Percentiles rank a stretch among this genome's conserved stretches.
These are phyloP conservation scores for Archivesica marissinica DNA, from an alignment of 1,140 invertebrate species.

Conservation along the genomic window DNA sequence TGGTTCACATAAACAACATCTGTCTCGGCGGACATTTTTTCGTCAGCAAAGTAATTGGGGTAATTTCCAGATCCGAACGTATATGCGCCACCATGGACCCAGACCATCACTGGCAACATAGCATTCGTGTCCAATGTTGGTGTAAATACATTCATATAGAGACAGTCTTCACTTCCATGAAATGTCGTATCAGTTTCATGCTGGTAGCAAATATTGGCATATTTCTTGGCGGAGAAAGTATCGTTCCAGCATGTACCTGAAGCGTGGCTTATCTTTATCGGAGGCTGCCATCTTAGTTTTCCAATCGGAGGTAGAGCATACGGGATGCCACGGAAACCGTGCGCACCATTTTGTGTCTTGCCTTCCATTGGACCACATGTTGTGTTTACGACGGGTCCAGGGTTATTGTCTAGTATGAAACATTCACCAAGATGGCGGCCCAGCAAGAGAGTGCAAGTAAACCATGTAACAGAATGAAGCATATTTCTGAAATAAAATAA, in stretches of 20 bases:
- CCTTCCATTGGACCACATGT: slow-evolving; percentile 36
- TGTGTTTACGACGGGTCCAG: slow-evolving; percentile 6
- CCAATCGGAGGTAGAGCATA: slow-evolving; percentile 38
- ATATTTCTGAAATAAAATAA: not conserved
- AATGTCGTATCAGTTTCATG: slow-evolving; percentile 15
- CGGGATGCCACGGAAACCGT: slow-evolving; percentile 39
- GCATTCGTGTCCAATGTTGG: slow-evolving; percentile 64
- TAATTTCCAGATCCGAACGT: not conserved
- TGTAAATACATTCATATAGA: slow-evolving; percentile 78
- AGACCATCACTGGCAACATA: slow-evolving; percentile 71
- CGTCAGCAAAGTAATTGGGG: not conserved
- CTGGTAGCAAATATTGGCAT: slow-evolving; percentile 43
- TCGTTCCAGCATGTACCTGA: slow-evolving; percentile 31
- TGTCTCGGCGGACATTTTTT: slow-evolving; percentile 29
- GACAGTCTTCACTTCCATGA: slow-evolving; percentile 75
- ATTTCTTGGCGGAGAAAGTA: slow-evolving; percentile 6
- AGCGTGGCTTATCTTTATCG: not conserved
- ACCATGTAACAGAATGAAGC: not conserved
- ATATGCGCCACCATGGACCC: slow-evolving; percentile 71
- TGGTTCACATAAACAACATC: slow-evolving; percentile 75
- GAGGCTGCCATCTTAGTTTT: slow-evolving; percentile 37
- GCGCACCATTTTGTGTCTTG: not conserved
- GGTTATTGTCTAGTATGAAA: not conserved
- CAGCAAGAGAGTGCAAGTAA: not conserved
- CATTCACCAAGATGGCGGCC: not conserved